phyloP scores from a whole-genome alignment of 2,888 invertebrate genomes.

The Netelia melanura region DNA sequence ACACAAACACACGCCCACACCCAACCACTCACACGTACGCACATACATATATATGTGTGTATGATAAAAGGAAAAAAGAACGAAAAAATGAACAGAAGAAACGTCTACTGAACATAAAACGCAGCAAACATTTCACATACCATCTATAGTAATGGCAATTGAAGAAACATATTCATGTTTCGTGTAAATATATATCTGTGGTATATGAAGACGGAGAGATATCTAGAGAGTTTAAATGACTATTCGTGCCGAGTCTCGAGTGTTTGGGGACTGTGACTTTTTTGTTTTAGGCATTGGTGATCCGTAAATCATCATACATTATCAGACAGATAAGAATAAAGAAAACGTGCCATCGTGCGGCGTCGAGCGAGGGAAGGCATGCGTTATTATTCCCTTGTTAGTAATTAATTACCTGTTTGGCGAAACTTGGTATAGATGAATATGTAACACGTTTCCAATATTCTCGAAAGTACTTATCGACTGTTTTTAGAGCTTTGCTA shows the following conservation, averaged over 20 bases:
- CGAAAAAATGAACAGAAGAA: constrained; percentile 57
- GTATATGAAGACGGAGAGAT: constrained; percentile 66
- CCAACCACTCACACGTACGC: not conserved
- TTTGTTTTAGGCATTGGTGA: constrained; percentile 65
- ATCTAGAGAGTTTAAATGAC: constrained; percentile 76
- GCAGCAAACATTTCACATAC: constrained; percentile 80
- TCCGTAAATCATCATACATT: constrained; percentile 65
- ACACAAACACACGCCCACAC: not conserved
- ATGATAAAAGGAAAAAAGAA: constrained; percentile 47
- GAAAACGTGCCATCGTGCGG: constrained; percentile 82
- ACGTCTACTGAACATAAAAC: constrained; percentile 73
- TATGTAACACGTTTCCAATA: constrained; percentile 82
- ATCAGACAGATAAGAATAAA: constrained; percentile 70
- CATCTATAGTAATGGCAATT: constrained; percentile 77
- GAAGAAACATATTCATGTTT: constrained; percentile 75
- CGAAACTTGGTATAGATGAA: constrained; percentile 78
- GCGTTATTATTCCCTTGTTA: constrained; percentile 81
- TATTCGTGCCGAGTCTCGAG: constrained; percentile 75
- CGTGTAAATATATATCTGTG: constrained; percentile 73
- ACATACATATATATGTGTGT: constrained; percentile 53
- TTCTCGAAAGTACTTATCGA: constrained; percentile 84
- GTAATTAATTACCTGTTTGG: constrained; percentile 81
- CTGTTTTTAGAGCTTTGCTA: constrained; percentile 82
- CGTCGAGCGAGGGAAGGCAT: constrained; percentile 79
- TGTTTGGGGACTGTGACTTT: constrained; percentile 72